phyloP scores from a whole-genome alignment of 2,888 invertebrate species.

The Aphidius colemani region DNA sequence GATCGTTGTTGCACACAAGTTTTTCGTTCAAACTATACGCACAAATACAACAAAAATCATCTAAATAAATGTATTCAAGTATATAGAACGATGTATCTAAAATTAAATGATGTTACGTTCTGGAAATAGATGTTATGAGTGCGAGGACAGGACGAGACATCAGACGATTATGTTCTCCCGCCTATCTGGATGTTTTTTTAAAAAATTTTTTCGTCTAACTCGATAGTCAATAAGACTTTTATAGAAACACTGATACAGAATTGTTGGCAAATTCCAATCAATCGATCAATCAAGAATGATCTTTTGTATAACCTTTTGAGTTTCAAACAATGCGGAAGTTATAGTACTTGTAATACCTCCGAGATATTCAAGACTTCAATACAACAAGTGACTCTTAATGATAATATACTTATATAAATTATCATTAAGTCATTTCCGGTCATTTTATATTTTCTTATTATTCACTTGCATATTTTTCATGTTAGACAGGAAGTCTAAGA shows the following conservation, averaged over 20 bases:
- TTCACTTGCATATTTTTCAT: no score
- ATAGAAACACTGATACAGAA: background rate
- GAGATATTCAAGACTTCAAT: no score
- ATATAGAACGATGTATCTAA: slow-evolving; percentile 59
- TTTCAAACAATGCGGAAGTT: background rate
- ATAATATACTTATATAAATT: no score
- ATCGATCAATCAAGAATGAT: slow-evolving; percentile 7
- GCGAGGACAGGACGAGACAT: slow-evolving; percentile 60
- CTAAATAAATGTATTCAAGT: slow-evolving; percentile 37
- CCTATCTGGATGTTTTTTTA: background rate
- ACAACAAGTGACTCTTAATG: no score
- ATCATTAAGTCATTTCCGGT: no score
- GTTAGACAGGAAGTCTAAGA: no score
- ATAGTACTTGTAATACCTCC: background rate
- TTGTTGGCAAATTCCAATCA: slow-evolving; percentile 8
- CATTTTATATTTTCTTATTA: no score
- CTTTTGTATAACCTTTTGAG: background rate
- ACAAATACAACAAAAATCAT: no score
- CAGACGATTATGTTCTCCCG: slow-evolving; percentile 46
- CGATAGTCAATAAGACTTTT: background rate
- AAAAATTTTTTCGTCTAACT: background rate
- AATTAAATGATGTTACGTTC: slow-evolving; percentile 57
- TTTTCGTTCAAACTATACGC: no score
- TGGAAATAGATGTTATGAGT: slow-evolving; percentile 61
- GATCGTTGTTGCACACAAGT: no score